These are phyloP conservation scores for Etia nguti DNA, from an alignment of 2,113 vertebrate species.

Conservation along the genomic window DNA sequence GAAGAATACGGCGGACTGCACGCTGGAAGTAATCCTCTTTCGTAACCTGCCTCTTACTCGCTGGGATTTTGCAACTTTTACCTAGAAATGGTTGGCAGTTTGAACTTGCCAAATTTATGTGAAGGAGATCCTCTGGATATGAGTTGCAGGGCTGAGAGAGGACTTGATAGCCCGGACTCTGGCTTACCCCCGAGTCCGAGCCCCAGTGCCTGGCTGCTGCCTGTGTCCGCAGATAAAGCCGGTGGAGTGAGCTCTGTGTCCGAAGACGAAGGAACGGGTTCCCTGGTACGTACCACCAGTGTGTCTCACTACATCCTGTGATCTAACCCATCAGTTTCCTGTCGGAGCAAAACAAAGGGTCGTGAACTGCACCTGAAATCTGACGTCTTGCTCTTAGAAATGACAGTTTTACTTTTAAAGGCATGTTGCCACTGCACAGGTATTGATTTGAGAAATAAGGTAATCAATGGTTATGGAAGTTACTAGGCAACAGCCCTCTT, in stretches of 20 bases:
- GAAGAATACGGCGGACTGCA: not conserved
- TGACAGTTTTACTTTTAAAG: not conserved
- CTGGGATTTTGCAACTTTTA: constrained; percentile 26
- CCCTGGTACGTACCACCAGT: constrained; percentile 29
- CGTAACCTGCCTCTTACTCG: not conserved
- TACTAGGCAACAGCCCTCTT: not conserved
- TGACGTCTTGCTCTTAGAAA: not conserved
- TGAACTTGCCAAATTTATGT: constrained; percentile 76
- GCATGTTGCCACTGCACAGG: not conserved
- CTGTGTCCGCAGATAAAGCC: constrained; percentile 55
- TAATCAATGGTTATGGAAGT: not conserved
- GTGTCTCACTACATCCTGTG: not conserved
- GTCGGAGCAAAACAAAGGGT: not conserved
- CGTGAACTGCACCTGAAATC: not conserved
- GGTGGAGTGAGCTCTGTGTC: constrained; percentile 42
- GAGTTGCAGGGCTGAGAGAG: constrained; percentile 77
- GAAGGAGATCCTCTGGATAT: constrained; percentile 79
- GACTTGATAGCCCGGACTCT: constrained; percentile 87
- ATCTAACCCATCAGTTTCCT: not conserved
- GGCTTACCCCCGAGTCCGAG: constrained; percentile 85
- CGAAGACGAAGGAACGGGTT: constrained; percentile 58
- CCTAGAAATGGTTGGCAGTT: constrained; percentile 78
- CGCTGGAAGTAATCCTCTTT: not conserved
- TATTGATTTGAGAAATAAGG: not conserved
- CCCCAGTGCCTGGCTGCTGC: constrained; percentile 79